A percentile compares a stretch with the other conserved stretches of the same genome.
These are phyloP conservation scores for Dasypogon diadema DNA, from an alignment of 2,888 invertebrate genomes.

Conservation along the genomic window DNA sequence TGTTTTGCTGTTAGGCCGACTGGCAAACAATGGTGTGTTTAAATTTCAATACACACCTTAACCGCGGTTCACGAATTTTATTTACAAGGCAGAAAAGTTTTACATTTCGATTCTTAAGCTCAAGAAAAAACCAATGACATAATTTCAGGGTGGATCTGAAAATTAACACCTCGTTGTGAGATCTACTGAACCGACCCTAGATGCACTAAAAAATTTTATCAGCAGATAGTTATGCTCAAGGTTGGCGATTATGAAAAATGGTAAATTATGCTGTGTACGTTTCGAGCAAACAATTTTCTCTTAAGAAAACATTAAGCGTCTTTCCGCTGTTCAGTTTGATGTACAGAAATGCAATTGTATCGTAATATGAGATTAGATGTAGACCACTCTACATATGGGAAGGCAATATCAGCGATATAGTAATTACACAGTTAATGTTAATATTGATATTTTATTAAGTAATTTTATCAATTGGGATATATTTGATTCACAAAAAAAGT, in stretches of 20 bases:
- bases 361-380: too few species aligned
- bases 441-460: too few species aligned
- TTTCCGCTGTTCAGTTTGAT: too few species aligned
- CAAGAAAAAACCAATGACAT: conserved; percentile 15
- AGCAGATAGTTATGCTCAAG: conserved; percentile 25
- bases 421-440: too few species aligned
- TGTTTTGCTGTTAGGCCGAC: conserved; percentile 5
- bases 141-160: conserved; percentile 21
- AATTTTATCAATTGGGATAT: too few species aligned
- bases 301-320: too few species aligned
- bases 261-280: background rate
- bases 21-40: conserved; percentile 32
- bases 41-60: conserved; percentile 34
- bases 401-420: too few species aligned
- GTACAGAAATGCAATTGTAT: too few species aligned
- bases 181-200: background rate
- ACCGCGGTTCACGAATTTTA: background rate
- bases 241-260: conserved; percentile 8
- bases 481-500: too few species aligned
- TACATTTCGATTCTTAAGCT: background rate
- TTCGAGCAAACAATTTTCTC: background rate
- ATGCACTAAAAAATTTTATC: background rate
- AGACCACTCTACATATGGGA: too few species aligned
- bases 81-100: conserved; percentile 4
- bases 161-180: conserved; percentile 28